Conservation (phyloP, 2,113 vertebrate genomes). For the Petroica traversi region DNA sequence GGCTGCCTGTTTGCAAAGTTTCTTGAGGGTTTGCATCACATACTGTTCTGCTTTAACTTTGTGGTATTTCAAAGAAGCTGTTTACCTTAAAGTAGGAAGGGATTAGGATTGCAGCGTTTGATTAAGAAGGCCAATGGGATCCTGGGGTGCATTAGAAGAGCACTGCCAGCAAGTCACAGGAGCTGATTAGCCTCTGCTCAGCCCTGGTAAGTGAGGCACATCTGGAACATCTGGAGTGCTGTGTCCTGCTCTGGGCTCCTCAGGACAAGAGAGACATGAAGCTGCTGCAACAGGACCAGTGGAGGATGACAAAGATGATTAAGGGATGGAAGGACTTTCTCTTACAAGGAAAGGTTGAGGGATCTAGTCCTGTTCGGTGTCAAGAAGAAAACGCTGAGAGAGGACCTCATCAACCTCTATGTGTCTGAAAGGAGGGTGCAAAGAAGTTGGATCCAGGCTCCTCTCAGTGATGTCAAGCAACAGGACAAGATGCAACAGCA, state of each 20-base stretch:
- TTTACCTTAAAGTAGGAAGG: neutral
- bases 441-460: neutral
- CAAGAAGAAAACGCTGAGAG: neutral
- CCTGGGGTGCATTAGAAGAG: neutral
- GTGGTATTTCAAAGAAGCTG: neutral
- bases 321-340: neutral
- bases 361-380: no score
- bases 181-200: neutral
- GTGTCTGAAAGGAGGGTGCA: neutral
- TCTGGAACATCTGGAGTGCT: neutral
- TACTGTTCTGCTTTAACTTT: neutral
- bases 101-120: rapidly evolving
- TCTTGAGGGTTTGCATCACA: neutral
- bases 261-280: no score
- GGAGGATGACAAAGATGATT: neutral
- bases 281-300: neutral
- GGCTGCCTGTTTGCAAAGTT: neutral
- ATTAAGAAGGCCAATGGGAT: neutral
- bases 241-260: neutral
- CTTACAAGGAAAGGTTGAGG: neutral
- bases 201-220: neutral
- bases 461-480: neutral
- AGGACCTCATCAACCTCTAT: rapidly evolving
- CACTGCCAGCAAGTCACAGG: rapidly evolving
- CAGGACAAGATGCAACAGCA: neutral